A percentile compares a stretch with the other conserved stretches of the same genome.
Evolutionary conservation across 1,140 invertebrate species (phyloP).

Genomic region (Cydia splendana): DNA sequence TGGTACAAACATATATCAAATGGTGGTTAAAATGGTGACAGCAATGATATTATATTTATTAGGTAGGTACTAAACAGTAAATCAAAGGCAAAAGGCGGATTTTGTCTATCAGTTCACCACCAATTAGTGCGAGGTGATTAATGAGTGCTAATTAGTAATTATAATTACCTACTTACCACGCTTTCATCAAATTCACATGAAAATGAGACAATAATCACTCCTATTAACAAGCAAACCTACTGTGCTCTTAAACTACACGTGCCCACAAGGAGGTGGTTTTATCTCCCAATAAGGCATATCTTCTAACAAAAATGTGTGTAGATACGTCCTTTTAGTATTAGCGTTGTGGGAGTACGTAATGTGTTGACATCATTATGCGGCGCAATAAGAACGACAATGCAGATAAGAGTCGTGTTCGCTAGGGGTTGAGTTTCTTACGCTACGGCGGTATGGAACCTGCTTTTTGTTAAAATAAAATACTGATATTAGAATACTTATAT

Average conservation of each 20-base stretch:
- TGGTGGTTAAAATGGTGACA: no score
- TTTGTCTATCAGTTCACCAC: no score
- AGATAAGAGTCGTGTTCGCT: constrained; percentile 60
- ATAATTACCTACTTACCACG: no score
- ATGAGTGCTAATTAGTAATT: no score
- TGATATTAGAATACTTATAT: no score
- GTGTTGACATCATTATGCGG: constrained; percentile 65
- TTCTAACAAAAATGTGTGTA: background rate
- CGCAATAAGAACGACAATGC: constrained; percentile 65
- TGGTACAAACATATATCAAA: no score
- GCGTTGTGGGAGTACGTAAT: constrained; percentile 40
- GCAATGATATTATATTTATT: no score
- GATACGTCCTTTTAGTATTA: background rate
- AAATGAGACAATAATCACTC: no score
- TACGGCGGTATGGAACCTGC: background rate
- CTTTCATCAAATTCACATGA: no score
- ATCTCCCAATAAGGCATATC: background rate
- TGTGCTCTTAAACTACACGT: background rate
- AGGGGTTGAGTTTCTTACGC: constrained; percentile 45
- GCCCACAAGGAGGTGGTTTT: background rate
- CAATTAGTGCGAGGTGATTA: no score
- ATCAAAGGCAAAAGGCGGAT: no score
- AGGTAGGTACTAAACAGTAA: no score
- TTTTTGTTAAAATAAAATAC: background rate
- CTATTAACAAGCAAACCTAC: background rate